Conservation (phyloP, 2,888 invertebrate genomes). For the Calameuta idolon region DNA sequence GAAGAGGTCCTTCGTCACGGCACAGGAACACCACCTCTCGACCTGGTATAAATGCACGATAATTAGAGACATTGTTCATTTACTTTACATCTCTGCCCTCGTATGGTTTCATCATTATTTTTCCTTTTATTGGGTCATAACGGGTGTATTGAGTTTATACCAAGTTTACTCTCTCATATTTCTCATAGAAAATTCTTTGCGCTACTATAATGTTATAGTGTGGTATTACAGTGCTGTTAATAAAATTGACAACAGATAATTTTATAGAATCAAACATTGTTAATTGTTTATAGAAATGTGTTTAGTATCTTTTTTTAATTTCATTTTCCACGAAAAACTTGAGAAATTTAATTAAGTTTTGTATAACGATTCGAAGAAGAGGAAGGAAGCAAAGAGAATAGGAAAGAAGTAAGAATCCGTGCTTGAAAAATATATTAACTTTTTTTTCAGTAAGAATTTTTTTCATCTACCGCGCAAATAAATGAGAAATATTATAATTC, state of each 20-base stretch:
- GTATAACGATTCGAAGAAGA: neutral
- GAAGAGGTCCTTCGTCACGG: conserved; percentile 85
- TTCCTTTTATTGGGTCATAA: neutral
- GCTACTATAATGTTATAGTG: neutral
- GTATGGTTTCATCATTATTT: neutral
- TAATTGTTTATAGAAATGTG: neutral
- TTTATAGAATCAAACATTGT: neutral
- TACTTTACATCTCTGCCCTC: neutral
- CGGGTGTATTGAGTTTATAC: neutral
- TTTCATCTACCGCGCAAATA: neutral
- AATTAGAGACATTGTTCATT: neutral
- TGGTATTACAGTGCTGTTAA: neutral
- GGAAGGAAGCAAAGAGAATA: neutral
- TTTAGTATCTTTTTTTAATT: neutral
- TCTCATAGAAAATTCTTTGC: neutral
- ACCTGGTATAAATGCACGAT: conserved; percentile 69
- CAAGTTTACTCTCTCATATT: neutral
- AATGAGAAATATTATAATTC: neutral
- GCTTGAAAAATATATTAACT: neutral
- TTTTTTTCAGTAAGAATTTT: neutral
- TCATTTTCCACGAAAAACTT: neutral
- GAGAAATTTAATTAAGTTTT: neutral
- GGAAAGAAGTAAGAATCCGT: neutral
- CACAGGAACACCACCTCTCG: conserved; percentile 94
- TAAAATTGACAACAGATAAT: neutral